phyloP scores from a whole-genome alignment of 2,797 vertebrate genomes.

The Carduelis carduelis region DNA sequence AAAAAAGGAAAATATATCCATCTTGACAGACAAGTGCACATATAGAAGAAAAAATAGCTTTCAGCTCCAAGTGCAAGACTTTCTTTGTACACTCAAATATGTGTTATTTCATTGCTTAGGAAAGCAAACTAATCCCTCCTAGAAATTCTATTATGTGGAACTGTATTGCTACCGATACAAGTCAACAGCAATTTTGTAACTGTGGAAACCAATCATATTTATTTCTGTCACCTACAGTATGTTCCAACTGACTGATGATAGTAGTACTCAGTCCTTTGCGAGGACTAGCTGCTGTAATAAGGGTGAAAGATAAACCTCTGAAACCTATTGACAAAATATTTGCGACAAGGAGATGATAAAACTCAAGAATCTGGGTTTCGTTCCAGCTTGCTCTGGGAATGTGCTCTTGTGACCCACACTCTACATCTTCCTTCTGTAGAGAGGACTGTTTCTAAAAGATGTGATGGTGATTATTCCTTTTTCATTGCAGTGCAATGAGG shows the following conservation, averaged over 20 bases:
- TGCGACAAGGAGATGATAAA: neutral
- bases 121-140: constrained; percentile 22
- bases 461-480: neutral
- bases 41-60: neutral
- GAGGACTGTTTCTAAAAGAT: neutral
- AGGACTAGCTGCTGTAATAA: neutral
- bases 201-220: constrained; percentile 20
- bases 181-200: constrained; percentile 21
- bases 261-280: neutral
- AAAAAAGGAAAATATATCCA: neutral
- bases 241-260: constrained; percentile 13
- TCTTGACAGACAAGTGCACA: neutral
- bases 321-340: neutral
- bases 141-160: constrained; percentile 11
- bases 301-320: neutral
- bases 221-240: neutral
- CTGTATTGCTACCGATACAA: neutral
- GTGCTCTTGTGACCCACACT: neutral
- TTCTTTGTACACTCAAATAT: neutral
- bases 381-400: neutral
- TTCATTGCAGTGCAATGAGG: neutral
- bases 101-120: constrained; percentile 2
- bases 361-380: neutral
- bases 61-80: neutral
- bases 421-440: neutral